Base-by-base conservation (phyloP, 2,888 invertebrate genomes). In the Boloria euphrosyne region DNA sequence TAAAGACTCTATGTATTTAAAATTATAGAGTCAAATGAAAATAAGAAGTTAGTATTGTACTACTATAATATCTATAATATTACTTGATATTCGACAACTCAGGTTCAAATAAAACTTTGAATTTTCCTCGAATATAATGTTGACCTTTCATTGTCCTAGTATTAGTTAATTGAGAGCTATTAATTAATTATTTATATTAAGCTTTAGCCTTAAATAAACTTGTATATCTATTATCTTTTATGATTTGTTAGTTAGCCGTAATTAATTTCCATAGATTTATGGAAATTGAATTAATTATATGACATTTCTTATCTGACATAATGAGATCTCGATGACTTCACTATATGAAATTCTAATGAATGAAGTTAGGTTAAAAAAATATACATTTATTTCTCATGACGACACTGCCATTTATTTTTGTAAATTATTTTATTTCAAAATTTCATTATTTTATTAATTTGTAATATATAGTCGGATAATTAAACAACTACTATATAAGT, bases 151-250 rank as follows among this genome's bases (percentile, higher is more conserved):
- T 59, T 31, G 14, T 16, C 13, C 13, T 58, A 44, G 43, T 49
- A 13, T 62, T 65, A 62, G 54, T 59, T 66, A 50, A 66, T 58
- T 63, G 68, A 66, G 68, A 63, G 68, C 68, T 68, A 68, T 68
- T 68, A 68, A 63, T 55, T 68, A 60, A 54, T 59, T 68, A 66
- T 55, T 60, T 62, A 66, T 46, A 62, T 18, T 66, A 66, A 60
- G 62, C 38, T 50, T 22, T 59, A 68, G 54, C 44, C 50, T 31
- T 52, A 51, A 47, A 51, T 51, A 43, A 50, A 49, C 27, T 27
- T 51, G 55, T 63, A 57, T 57, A 55, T 17, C 18, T 60, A 18
- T 53, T 49, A 47, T 49, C 18, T 50, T 38, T 17, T 57, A 57
- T 44, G 16, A 31, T 27, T 50, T n/a, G 31, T 38, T 59, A 38